These are phyloP conservation scores for Clupea harengus DNA, from an alignment of 2,113 vertebrate genomes.

Conservation along the genomic window DNA sequence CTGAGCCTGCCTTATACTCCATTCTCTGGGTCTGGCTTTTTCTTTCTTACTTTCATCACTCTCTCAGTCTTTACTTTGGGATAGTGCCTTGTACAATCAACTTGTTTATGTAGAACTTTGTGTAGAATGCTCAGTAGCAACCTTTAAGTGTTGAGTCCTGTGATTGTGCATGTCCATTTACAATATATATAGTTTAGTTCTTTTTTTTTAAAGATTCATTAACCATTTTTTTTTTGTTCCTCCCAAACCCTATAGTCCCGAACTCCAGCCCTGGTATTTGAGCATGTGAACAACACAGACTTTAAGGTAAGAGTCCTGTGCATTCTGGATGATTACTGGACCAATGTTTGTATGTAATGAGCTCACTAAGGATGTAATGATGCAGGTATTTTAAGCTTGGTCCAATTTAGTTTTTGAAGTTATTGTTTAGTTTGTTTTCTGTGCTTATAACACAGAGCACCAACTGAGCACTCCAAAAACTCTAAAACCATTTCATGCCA, in stretches of 20 bases:
- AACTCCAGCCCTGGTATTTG: slow-evolving; percentile 84
- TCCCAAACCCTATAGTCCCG: slow-evolving; percentile 67
- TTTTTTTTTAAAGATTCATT: background rate
- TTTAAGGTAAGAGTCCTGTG: slow-evolving; percentile 74
- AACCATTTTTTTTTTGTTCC: background rate
- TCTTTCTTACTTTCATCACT: background rate
- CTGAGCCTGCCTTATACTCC: slow-evolving; percentile 13
- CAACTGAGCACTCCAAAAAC: too few species aligned
- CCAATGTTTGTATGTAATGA: too few species aligned
- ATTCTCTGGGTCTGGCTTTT: slow-evolving; percentile 13
- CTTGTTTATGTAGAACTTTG: background rate
- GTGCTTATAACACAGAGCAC: too few species aligned
- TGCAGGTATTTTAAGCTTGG: too few species aligned
- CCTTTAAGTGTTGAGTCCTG: background rate
- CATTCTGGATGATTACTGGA: too few species aligned
- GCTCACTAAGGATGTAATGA: too few species aligned
- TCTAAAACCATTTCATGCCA: too few species aligned
- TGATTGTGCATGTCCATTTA: background rate
- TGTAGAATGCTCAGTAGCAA: background rate
- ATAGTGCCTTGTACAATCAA: background rate
- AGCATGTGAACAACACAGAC: slow-evolving; percentile 87
- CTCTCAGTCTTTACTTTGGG: background rate
- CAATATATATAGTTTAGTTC: background rate
- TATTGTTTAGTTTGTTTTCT: too few species aligned
- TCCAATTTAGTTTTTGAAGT: too few species aligned